Evolutionary conservation across 2,888 invertebrate genomes (phyloP).

Genomic region (Apoderus coryli): DNA sequence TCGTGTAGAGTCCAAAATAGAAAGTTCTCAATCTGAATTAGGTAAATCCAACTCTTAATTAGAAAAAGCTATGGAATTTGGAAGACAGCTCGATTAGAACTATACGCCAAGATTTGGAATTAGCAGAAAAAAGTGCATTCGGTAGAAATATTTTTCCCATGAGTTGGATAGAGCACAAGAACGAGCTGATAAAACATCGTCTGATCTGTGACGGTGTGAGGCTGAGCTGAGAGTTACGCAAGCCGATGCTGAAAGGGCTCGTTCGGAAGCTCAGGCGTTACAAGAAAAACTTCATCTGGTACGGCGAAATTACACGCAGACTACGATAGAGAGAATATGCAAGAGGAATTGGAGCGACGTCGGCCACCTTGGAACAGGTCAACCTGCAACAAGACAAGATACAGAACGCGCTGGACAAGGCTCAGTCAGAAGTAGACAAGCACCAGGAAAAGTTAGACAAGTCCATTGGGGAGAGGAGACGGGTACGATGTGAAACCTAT

Average conservation of each 20-base stretch:
- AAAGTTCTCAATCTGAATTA: constrained; percentile 83
- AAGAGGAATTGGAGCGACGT: constrained; percentile 78
- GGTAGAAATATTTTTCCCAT: constrained; percentile 60
- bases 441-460: constrained; percentile 80
- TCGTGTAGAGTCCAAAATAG: constrained; percentile 76
- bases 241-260: constrained; percentile 77
- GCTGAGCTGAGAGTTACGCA: constrained; percentile 85
- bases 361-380: constrained; percentile 79
- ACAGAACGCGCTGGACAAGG: constrained; percentile 75
- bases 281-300: constrained; percentile 78
- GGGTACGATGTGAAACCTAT: too few species aligned
- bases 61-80: constrained; percentile 82
- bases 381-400: constrained; percentile 85
- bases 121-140: constrained; percentile 38
- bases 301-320: constrained; percentile 77
- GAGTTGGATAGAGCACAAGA: constrained; percentile 73
- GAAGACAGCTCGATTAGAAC: constrained; percentile 75
- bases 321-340: constrained; percentile 58
- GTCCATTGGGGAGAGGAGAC: constrained; percentile 63
- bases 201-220: constrained; percentile 74
- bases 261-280: constrained; percentile 66
- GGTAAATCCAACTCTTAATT: constrained; percentile 81
- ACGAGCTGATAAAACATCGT: constrained; percentile 69
- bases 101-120: constrained; percentile 72
- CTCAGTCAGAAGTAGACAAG: constrained; percentile 82